A percentile compares a stretch with the other conserved stretches of the same genome.
Evolutionary conservation across 2,888 invertebrate species (phyloP).

Genomic region (Allygus modestus): DNA sequence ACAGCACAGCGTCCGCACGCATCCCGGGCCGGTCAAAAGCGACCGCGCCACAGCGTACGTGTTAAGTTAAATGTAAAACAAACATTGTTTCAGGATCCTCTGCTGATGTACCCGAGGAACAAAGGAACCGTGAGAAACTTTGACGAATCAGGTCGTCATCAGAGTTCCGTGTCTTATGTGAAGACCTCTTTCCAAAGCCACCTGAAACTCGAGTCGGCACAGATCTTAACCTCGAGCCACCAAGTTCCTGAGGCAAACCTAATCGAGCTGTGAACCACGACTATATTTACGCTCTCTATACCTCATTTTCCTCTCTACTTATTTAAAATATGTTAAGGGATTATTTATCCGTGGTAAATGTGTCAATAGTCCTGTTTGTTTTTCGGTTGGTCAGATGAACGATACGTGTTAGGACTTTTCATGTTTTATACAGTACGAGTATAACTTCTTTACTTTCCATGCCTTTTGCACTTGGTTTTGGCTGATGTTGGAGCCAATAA

Average conservation of each 20-base stretch:
- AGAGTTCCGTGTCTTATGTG: conserved; percentile 33
- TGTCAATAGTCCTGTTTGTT: too few species aligned
- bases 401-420: too few species aligned
- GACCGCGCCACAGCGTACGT: too few species aligned
- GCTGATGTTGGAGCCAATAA: too few species aligned
- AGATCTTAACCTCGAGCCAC: neutral
- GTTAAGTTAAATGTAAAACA: too few species aligned
- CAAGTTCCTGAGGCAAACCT: conserved; percentile 63
- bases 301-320: neutral
- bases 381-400: too few species aligned
- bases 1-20: too few species aligned
- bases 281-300: neutral
- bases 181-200: conserved; percentile 63
- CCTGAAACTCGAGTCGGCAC: conserved; percentile 37
- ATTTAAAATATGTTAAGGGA: neutral
- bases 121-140: conserved; percentile 77
- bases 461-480: too few species aligned
- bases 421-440: too few species aligned
- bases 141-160: conserved; percentile 1
- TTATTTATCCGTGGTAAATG: too few species aligned
- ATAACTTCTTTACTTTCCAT: too few species aligned
- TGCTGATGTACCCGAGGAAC: conserved; percentile 80
- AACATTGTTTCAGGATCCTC: conserved; percentile 74
- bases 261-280: conserved; percentile 59
- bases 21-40: too few species aligned